These are phyloP conservation scores for Cirrhinus molitorella DNA, from an alignment of 2,797 vertebrate genomes.

Conservation along the genomic window DNA sequence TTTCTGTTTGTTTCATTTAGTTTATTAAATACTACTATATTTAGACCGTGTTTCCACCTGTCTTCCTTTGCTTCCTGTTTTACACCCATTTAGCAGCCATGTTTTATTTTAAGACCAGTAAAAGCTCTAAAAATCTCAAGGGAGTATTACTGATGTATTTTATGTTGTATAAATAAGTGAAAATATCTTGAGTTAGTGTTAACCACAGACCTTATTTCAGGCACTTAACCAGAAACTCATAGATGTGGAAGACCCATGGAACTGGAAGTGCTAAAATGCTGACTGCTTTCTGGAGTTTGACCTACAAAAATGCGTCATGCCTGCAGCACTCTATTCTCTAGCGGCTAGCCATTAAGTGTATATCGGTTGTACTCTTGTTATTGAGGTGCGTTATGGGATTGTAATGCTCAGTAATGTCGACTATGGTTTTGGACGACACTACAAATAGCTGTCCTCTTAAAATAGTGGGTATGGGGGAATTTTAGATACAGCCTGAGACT, in stretches of 20 bases:
- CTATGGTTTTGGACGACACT: neutral
- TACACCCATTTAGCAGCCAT: too few species aligned
- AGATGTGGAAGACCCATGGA: neutral
- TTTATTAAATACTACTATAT: neutral
- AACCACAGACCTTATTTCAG: neutral
- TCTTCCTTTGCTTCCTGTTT: too few species aligned
- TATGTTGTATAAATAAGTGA: neutral
- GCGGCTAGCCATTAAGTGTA: neutral
- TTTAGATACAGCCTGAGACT: neutral
- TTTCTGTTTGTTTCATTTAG: neutral
- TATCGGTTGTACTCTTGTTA: neutral
- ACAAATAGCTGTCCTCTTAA: neutral
- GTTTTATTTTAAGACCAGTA: too few species aligned
- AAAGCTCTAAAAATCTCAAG: too few species aligned
- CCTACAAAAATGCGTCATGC: neutral
- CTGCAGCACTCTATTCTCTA: neutral
- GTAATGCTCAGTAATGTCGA: neutral
- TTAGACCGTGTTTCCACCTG: too few species aligned
- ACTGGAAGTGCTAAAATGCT: neutral
- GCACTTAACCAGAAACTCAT: neutral
- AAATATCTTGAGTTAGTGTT: neutral
- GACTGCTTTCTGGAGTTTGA: neutral
- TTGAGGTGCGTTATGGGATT: neutral
- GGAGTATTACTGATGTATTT: neutral
- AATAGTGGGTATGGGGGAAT: neutral